These are phyloP conservation scores for Cryptocheilus praepositus DNA, from an alignment of 2,888 invertebrate species.

Conservation along the genomic window DNA sequence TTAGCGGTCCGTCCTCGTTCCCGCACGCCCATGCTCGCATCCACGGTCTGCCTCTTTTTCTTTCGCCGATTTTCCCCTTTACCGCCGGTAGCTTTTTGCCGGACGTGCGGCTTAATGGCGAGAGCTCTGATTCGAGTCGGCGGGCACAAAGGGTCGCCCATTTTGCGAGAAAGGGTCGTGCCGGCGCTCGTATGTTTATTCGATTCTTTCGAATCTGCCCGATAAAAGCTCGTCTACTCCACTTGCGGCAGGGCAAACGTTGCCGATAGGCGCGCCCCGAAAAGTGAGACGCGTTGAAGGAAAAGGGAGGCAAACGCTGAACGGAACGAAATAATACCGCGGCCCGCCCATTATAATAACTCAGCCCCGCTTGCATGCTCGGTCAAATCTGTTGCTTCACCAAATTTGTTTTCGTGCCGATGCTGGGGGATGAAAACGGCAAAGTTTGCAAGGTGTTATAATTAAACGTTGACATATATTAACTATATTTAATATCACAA, in stretches of 20 bases:
- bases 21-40: constrained; percentile 13
- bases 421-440: too few relatives aligned
- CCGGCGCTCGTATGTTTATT: constrained; percentile 23
- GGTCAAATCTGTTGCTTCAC: too few relatives aligned
- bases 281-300: too few relatives aligned
- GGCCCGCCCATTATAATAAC: background rate
- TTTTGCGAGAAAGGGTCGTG: constrained; percentile 18
- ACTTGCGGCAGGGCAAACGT: background rate
- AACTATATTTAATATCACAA: too few relatives aligned
- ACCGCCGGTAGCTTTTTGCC: constrained; percentile 4
- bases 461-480: too few relatives aligned
- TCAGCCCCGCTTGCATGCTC: too few relatives aligned
- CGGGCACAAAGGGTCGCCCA: constrained; percentile 28
- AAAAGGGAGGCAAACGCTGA: too few relatives aligned
- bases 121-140: constrained; percentile 26
- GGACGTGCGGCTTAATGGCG: constrained; percentile 37
- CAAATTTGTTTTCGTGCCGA: too few relatives aligned
- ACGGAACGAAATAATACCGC: constrained; percentile 5
- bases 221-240: constrained; percentile 7
- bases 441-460: too few relatives aligned
- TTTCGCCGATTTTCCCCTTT: background rate
- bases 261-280: too few relatives aligned
- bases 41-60: background rate
- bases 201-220: constrained; percentile 12
- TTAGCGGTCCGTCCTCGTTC: constrained; percentile 25